Base-by-base conservation (phyloP, 2,888 invertebrate genomes). In the Drosophila leonis region DNA sequence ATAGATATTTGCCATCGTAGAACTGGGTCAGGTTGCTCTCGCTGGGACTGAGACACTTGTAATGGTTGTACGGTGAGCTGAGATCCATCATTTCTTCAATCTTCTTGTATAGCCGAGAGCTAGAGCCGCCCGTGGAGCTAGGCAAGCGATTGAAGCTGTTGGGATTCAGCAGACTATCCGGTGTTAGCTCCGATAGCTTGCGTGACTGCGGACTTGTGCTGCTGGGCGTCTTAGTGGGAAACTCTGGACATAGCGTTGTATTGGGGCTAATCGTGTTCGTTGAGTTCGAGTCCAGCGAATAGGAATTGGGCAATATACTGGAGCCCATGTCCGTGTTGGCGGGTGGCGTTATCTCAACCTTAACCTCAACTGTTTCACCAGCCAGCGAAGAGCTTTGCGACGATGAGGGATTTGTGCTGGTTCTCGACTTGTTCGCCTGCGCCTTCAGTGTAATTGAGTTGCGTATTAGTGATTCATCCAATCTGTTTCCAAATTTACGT, bases 41-140 rank as follows among this genome's bases (percentile, higher is more conserved):
- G 75, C 95, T 95, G 9, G 95, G 95, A 84, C 95, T 95, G 27
- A 95, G 93, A 90, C 95, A 96, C 91, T 95, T 95, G 92, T 96
- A 96, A 79, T 96, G 95, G 89, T 95, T 95, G 92, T 96, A 97
- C 4, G 96, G 96, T 0, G 95, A 95, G 91, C 96, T 96, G 52
- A 96, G 94, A 86, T 96, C 96, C 82, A 93, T 93, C 90, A 93
- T 93, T 74, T 93, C 93, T 76, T 93, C 93, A 55, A 93, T 92
- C 75, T 92, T 92, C 78, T 93, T 93, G 62, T 93, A 93, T 0
- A 93, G 75, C 0, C 93, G 84, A 0, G 92, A 92, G 1, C 93
- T 93, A 5, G 93, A 93, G 8, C 92, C 92, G 7, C 92, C 91
- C 6, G 92, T 83, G 1, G 92, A 91, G 62, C 81, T 86, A 15